Percentiles rank a stretch among this genome's conserved stretches.
Conservation (phyloP, 2,797 vertebrate species). For the Schizopygopsis malacanthus region DNA sequence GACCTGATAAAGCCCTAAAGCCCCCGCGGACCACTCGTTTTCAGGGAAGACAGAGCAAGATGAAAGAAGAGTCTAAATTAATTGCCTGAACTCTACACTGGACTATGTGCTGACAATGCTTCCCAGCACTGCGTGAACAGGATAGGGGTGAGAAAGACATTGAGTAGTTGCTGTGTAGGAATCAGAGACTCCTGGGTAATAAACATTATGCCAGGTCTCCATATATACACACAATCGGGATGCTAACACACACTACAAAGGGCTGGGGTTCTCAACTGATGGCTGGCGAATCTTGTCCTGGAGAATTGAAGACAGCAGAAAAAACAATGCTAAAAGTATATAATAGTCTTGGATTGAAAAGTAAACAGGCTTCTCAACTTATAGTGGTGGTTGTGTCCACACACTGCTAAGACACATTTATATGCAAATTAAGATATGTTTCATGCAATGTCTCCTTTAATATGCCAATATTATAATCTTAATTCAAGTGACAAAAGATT, state of each 20-base stretch:
- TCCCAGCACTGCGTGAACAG: constrained; percentile 58
- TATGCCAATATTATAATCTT: too few relatives aligned
- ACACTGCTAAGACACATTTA: too few relatives aligned
- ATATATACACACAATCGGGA: constrained; percentile 52
- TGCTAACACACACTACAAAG: background rate
- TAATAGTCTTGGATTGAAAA: background rate
- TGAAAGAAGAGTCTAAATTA: constrained; percentile 57
- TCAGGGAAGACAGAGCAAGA: constrained; percentile 43
- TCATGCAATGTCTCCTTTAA: too few relatives aligned
- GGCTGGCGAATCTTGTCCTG: background rate
- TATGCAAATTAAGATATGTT: too few relatives aligned
- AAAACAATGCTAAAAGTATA: background rate
- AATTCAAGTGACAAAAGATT: too few relatives aligned
- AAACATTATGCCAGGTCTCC: constrained; percentile 32
- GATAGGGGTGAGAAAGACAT: constrained; percentile 59
- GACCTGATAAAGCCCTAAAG: constrained; percentile 13
- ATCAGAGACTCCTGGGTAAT: constrained; percentile 46
- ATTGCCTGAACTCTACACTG: constrained; percentile 55
- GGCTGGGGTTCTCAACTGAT: constrained; percentile 5
- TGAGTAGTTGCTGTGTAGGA: constrained; percentile 53
- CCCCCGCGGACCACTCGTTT: constrained; percentile 45
- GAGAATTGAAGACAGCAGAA: background rate
- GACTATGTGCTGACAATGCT: constrained; percentile 59
- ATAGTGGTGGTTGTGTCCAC: too few relatives aligned
- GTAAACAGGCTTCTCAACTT: background rate